Base-by-base conservation (phyloP, 1,140 invertebrate species). In the Diuraphis noxia region DNA sequence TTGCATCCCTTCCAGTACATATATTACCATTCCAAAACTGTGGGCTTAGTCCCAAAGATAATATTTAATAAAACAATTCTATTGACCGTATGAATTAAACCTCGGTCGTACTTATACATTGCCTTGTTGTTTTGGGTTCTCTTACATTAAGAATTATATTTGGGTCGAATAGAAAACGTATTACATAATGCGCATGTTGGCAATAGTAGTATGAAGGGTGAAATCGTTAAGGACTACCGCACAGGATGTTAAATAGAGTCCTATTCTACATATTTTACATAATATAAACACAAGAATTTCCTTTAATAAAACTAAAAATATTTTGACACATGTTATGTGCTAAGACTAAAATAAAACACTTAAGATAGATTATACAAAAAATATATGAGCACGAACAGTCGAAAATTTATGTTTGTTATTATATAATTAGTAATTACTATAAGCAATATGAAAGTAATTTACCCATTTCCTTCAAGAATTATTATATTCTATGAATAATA, bases 11-110 rank as follows among this genome's bases (percentile, higher is more conserved):
- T 84, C 17, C n/a, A 34, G 34, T 43, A 43, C 17, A 86, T 30
- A 30, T 25, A 41, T 30, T 82, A 49, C 2, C 17, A 86, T 86
- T 49, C 25, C 43, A 46, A 49, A 86, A 36, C 84, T 19, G 7
- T 19, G 7, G 8, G 84, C n/a, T 86, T 86, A 86, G 21, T 86
- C 84, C 30, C 84, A 43, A 85, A 86, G 84, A 86, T 34, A 86
- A 86, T 86, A 86, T 86, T 86, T 49, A 86, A 21, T 86, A 49
- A 86, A 34, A 86, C 43, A 86, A 86, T 36, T 41, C 82, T 41
- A 85, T 85, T 43, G 41, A 34, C 82, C 30, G 1, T n/a, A 85
- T 40, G 30, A 85, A 85, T 43, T 85, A 85, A 85, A 43, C 82
- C 82, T 21, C 17, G 41, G 81, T 17, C 25, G 40, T 41, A 9